Conservation (phyloP, 2,888 invertebrate genomes). For the Sturmia bella region DNA sequence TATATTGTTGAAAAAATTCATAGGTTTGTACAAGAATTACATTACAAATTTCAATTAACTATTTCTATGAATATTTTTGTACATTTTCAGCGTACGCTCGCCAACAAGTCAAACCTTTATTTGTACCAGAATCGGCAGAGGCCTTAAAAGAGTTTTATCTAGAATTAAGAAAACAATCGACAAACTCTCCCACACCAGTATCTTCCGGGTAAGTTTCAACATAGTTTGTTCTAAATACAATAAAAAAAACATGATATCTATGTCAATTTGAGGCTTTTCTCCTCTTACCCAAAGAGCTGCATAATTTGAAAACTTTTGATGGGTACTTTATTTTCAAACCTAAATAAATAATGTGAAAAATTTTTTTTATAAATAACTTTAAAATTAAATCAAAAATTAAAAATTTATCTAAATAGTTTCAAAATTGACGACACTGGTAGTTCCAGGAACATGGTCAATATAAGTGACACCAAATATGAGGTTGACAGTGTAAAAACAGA, state of each 20-base stretch:
- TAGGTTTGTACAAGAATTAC: constrained; percentile 79
- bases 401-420: constrained; percentile 73
- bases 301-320: too few species aligned
- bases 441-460: constrained; percentile 77
- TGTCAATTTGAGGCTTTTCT: too few species aligned
- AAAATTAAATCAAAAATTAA: constrained; percentile 22
- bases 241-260: too few species aligned
- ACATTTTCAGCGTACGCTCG: constrained; percentile 91
- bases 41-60: neutral
- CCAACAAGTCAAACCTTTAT: constrained; percentile 91
- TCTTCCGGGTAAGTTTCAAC: constrained; percentile 84
- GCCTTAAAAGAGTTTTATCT: constrained; percentile 91
- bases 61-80: too few species aligned
- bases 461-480: constrained; percentile 76
- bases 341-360: constrained; percentile 35
- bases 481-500: constrained; percentile 75
- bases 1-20: constrained; percentile 91
- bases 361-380: constrained; percentile 27
- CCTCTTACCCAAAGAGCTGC: constrained; percentile 5
- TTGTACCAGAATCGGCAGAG: constrained; percentile 87
- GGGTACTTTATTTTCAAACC: constrained; percentile 20
- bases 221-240: too few species aligned
- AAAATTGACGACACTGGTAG: constrained; percentile 77
- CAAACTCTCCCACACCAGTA: constrained; percentile 85
- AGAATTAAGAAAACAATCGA: constrained; percentile 84